phyloP scores from a whole-genome alignment of 92 coral and sea anemone species.

The Parazoanthus swiftii region DNA sequence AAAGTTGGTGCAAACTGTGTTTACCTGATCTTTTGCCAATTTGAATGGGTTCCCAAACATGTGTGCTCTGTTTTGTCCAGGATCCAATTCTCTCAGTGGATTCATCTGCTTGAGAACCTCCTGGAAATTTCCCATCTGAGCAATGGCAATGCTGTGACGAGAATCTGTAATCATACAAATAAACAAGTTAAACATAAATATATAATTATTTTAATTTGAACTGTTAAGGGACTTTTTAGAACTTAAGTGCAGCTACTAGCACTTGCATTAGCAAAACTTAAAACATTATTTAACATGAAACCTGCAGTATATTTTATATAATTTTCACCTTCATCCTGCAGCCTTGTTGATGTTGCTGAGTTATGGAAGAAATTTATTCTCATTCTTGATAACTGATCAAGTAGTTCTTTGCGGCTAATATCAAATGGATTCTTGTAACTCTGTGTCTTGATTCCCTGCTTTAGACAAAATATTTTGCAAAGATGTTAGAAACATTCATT shows the following conservation, averaged over 20 bases:
- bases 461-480: neutral
- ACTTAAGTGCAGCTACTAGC: too few relatives aligned
- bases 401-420: conserved; percentile 80
- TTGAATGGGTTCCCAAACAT: conserved; percentile 99
- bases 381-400: conserved; percentile 98
- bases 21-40: conserved; percentile 96
- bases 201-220: too few relatives aligned
- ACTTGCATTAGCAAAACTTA: too few relatives aligned
- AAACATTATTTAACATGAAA: too few relatives aligned
- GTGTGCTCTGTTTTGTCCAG: conserved; percentile 95
- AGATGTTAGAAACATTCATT: neutral
- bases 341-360: conserved; percentile 92
- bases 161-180: conserved; percentile 52
- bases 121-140: conserved; percentile 95
- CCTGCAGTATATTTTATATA: neutral
- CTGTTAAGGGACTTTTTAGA: too few relatives aligned
- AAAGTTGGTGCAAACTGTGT: neutral
- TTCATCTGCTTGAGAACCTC: conserved; percentile 90
- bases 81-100: conserved; percentile 92
- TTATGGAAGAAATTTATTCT: conserved; percentile 95
- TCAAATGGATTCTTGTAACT: conserved; percentile 98
- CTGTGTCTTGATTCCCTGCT: conserved; percentile 69
- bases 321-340: conserved; percentile 89
- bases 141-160: conserved; percentile 92
- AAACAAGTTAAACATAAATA: too few relatives aligned